Evolutionary conservation across 1,140 invertebrate species (phyloP), one percentile per base, ranked within the genome.

Genomic region (Drosophila seguyi): DNA sequence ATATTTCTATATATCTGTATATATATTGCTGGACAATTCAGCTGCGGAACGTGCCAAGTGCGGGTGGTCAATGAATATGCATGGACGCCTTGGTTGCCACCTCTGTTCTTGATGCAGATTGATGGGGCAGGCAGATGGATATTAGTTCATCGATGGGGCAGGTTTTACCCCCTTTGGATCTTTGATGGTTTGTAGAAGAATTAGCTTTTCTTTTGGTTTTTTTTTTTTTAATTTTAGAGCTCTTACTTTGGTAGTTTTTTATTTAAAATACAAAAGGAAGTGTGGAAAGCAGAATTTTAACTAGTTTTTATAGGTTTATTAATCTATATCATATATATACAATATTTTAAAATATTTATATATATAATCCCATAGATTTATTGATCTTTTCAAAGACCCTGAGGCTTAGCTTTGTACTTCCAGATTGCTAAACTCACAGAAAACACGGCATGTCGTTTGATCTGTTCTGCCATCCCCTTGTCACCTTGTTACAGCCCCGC

Each of bases 51-150:
- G 74, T 81, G 67, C 57, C 48, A 52, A 50, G 50, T 75, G 69
- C 36, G 25, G 86, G 66, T 87, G 79, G 87, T 78, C 80, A 88
- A 87, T 83, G 77, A 86, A 88, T 87, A 88, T 87, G 83, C 76
- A 87, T 86, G 83, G 47, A 36, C 45, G 66, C 65, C 36, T 38
- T 8, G 16, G 38, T 18, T 10, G 39, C 39, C 31, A 31, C 31
- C n/a, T 55, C 39, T 38, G 44, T 44, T 39, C 36, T 18, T 39
- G 42, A 34, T 59, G 62, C 41, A 36, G 38, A 63, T 34, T 57
- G 58, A 48, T 65, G 52, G 52, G 61, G 61, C 47, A 11, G 13
- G 14, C 4, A 31, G 14, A 31, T 7, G 6, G 63, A 29, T 44
- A 38, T 25, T 47, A n/a, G 27, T 1, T 22, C 45, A 65, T 68